phyloP scores from a whole-genome alignment of 37 sponge, comb jelly and placozoan species.

The Amphimedon queenslandica region DNA sequence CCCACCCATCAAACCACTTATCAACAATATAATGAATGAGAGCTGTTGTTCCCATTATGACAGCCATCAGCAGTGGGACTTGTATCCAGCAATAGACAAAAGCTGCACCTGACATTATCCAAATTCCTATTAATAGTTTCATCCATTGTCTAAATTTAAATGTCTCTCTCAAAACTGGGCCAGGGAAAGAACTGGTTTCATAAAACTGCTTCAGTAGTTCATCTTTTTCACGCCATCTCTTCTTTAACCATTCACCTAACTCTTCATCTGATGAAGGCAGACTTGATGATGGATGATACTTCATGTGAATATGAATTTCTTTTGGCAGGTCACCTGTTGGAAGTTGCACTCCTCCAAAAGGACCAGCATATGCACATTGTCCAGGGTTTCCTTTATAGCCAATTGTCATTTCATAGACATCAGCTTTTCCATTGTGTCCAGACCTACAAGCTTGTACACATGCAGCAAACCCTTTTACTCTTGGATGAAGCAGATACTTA shows the following conservation, averaged over 20 bases:
- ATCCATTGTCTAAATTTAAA: neutral
- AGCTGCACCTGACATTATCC: constrained; percentile 3
- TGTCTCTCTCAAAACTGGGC: neutral
- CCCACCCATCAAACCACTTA: neutral
- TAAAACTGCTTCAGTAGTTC: constrained; percentile 53
- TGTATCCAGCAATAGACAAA: constrained; percentile 14
- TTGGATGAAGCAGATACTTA: constrained; percentile 80
- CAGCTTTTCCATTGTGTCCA: neutral
- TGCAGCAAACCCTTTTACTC: constrained; percentile 72
- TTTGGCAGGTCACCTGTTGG: constrained; percentile 50
- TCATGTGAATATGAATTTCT: constrained; percentile 62
- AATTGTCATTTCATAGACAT: constrained; percentile 25
- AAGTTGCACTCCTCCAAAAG: constrained; percentile 3
- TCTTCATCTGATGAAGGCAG: constrained; percentile 50
- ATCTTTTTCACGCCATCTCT: constrained; percentile 69
- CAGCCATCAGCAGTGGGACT: constrained; percentile 9
- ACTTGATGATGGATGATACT: constrained; percentile 5
- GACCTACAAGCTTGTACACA: constrained; percentile 58
- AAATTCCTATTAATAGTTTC: constrained; percentile 7
- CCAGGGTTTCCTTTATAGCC: too few relatives aligned
- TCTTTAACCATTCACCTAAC: constrained; percentile 52
- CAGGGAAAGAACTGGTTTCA: neutral
- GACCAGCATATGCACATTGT: neutral
- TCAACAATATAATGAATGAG: neutral
- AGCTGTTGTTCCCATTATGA: neutral